These are phyloP conservation scores for Oryzias melastigma DNA, from an alignment of 2,113 vertebrate genomes.

Conservation along the genomic window DNA sequence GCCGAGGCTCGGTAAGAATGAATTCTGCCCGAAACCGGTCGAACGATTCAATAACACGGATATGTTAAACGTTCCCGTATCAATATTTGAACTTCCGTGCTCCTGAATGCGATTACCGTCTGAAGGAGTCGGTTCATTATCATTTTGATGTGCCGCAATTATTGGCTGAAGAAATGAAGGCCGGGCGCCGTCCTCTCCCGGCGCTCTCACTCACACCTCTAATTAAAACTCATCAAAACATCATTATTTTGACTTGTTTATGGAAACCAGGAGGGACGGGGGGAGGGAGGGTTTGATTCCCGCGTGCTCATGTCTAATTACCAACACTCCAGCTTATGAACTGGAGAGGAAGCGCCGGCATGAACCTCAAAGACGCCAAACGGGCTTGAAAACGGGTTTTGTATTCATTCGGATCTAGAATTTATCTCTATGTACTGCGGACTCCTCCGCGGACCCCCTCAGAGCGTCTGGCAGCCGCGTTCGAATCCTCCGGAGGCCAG, in stretches of 20 bases:
- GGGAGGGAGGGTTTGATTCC: slow-evolving; percentile 77
- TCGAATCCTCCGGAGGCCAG: slow-evolving; percentile 82
- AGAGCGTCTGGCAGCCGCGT: not conserved
- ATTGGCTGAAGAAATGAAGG: slow-evolving; percentile 20
- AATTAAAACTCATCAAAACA: slow-evolving; percentile 95
- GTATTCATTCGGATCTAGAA: not conserved
- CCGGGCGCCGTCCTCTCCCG: slow-evolving; percentile 81
- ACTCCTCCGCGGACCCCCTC: not conserved
- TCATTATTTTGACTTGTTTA: slow-evolving; percentile 89
- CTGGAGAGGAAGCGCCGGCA: not conserved
- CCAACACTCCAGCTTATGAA: slow-evolving; percentile 2
- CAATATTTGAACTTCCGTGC: slow-evolving; percentile 39
- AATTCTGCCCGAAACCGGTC: slow-evolving; percentile 10
- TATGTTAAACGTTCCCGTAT: slow-evolving; percentile 13
- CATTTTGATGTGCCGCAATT: slow-evolving; percentile 23
- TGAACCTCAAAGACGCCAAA: too few relatives aligned
- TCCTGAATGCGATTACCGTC: slow-evolving; percentile 30
- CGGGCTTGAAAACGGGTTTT: too few relatives aligned
- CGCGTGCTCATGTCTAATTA: slow-evolving; percentile 75
- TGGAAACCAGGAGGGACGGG: slow-evolving; percentile 78
- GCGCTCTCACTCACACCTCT: slow-evolving; percentile 88
- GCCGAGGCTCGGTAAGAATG: too few relatives aligned
- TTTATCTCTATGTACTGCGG: not conserved
- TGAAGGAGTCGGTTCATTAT: slow-evolving; percentile 32
- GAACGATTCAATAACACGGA: slow-evolving; percentile 9